These are phyloP conservation scores for Dreissena rostriformis DNA, from an alignment of 1,140 invertebrate species.

Conservation along the genomic window DNA sequence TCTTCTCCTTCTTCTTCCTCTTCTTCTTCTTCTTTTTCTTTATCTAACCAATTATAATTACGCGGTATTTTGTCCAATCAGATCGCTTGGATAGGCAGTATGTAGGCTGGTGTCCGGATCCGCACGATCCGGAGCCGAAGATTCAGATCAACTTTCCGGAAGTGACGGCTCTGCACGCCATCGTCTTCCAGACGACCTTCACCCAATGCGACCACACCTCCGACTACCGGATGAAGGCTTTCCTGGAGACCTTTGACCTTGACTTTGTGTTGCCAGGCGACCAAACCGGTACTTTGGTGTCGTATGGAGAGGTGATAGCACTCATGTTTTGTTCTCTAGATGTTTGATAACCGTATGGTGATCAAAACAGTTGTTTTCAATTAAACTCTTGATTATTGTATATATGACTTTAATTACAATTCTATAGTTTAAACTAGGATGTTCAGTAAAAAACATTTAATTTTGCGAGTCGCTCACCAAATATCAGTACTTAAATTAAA, in stretches of 20 bases:
- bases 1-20: not conserved
- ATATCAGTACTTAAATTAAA: no score
- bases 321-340: not conserved
- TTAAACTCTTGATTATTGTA: no score
- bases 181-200: constrained; percentile 38
- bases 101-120: constrained; percentile 46
- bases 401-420: no score
- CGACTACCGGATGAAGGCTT: constrained; percentile 23
- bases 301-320: constrained; percentile 1
- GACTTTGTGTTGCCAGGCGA: constrained; percentile 48
- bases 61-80: not conserved
- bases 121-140: constrained; percentile 1
- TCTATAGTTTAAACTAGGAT: no score
- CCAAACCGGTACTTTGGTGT: not conserved
- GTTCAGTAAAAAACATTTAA: no score
- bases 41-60: not conserved
- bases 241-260: constrained; percentile 45
- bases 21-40: no score
- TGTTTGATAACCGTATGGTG: no score
- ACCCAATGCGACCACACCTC: not conserved
- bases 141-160: constrained; percentile 38
- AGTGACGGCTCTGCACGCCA: constrained; percentile 10
- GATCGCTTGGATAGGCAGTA: not conserved
- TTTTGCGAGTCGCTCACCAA: no score
- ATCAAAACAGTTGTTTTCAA: no score